Evolutionary conservation across 2,888 invertebrate genomes (phyloP).

Genomic region (Acheta domesticus): DNA sequence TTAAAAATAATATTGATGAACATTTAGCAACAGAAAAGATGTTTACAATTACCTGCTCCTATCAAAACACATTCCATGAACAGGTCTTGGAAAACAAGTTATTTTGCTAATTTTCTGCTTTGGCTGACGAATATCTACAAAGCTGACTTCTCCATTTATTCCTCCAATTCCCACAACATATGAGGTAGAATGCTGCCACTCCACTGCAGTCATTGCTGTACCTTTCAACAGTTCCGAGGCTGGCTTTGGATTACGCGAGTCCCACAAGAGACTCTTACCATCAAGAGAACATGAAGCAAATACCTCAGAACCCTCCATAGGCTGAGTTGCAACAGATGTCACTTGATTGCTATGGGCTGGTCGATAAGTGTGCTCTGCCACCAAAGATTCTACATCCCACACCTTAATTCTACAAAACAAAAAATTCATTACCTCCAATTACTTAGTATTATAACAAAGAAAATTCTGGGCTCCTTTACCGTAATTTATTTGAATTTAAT

Average conservation of each 20-base stretch:
- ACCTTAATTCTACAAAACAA: constrained; percentile 50
- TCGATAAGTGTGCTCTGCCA: constrained; percentile 50
- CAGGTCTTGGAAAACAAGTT: constrained; percentile 44
- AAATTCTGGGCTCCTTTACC: too few relatives aligned
- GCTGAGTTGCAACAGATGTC: neutral
- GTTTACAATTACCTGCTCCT: constrained; percentile 28
- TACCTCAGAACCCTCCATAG: constrained; percentile 47
- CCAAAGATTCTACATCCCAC: constrained; percentile 53
- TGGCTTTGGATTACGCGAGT: constrained; percentile 43
- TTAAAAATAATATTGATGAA: too few relatives aligned
- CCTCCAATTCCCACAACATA: constrained; percentile 53
- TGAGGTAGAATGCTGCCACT: constrained; percentile 48
- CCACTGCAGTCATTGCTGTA: constrained; percentile 37
- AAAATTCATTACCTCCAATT: neutral
- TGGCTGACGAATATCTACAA: constrained; percentile 53
- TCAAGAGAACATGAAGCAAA: constrained; percentile 57
- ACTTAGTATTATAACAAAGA: neutral
- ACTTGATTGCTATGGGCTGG: constrained; percentile 47
- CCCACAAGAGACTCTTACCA: constrained; percentile 49
- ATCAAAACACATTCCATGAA: constrained; percentile 48
- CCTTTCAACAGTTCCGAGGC: constrained; percentile 39
- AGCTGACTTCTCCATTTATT: constrained; percentile 52
- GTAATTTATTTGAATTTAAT: too few relatives aligned
- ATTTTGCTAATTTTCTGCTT: constrained; percentile 44
- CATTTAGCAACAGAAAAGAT: too few relatives aligned